Evolutionary conservation across 2,888 invertebrate species (phyloP), one percentile per base, ranked within the genome.

Genomic region (Sphecodes monilicornis): DNA sequence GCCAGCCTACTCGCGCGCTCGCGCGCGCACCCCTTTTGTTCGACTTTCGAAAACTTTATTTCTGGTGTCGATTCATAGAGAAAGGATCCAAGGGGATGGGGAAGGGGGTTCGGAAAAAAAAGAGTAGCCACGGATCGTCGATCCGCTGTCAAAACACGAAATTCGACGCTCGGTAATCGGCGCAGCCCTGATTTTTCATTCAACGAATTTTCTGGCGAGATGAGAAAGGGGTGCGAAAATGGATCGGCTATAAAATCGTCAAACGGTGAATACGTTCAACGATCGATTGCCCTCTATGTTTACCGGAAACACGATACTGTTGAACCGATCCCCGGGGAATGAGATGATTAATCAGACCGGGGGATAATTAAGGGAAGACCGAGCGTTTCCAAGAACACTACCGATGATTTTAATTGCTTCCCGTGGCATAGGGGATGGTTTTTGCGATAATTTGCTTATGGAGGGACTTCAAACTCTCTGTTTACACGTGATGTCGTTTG

Each of bases 91-190:
- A 54, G 26, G 16, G 16, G 26, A 11, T 5, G 8, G 68, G 16
- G 22, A 72, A 76, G 76, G 76, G 74, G 3, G 8, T 0, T 76
- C 46, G 71, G 82, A 75, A n/a, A 72, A 80, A 85, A 88, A 46
- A 86, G 82, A 76, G 60, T 77, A 54, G 83, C 82, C 89, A 92
- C 92, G 93, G 93, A 92, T 94, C 94, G 93, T 76, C 92, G 91
- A 86, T 87, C 92, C 90, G 93, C 94, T 94, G 94, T 94, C 94
- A 94, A 94, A 94, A 94, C 93, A 94, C 73, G 94, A 92, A 94
- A 94, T 92, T 88, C 93, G 94, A 94, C 88, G 91, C 92, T 72
- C 39, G 80, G 82, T 85, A 73, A 87, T 84, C 87, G 86, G 87
- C 32, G 82, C 83, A 75, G 71, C 74, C 85, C 84, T 75, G 84